Evolutionary conservation across 2,888 invertebrate species (phyloP).

Genomic region (Anoplius nigerrimus): DNA sequence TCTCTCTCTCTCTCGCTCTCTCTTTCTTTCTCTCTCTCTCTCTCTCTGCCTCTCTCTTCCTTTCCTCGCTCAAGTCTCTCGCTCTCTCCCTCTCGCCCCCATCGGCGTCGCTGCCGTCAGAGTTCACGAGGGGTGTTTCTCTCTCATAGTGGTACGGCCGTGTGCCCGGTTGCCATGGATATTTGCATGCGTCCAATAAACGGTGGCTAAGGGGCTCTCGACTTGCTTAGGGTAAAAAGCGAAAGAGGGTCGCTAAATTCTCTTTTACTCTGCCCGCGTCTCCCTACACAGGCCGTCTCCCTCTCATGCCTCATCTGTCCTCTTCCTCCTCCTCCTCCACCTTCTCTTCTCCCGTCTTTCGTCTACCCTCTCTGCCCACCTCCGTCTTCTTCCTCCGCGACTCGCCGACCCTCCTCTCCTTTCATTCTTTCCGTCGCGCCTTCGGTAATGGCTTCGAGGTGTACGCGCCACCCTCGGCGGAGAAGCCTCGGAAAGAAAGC

Average conservation of each 20-base stretch:
- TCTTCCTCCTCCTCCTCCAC: slow-evolving; percentile 29
- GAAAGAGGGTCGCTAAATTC: slow-evolving; percentile 72
- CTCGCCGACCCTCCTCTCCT: neutral
- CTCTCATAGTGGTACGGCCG: slow-evolving; percentile 48
- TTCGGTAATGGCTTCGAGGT: slow-evolving; percentile 64
- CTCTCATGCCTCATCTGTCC: slow-evolving; percentile 9
- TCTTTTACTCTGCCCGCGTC: slow-evolving; percentile 55
- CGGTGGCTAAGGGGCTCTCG: slow-evolving; percentile 73
- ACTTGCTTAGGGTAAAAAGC: slow-evolving; percentile 71
- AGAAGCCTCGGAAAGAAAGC: slow-evolving; percentile 32
- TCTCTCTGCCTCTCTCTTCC: no score
- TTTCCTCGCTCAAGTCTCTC: neutral
- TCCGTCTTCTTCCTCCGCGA: slow-evolving; percentile 2
- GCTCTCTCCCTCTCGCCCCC: neutral
- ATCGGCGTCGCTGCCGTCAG: slow-evolving; percentile 13
- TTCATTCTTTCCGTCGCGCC: slow-evolving; percentile 47
- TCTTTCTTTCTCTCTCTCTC: slow-evolving; percentile 7
- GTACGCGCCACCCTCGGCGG: slow-evolving; percentile 44
- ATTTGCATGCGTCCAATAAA: slow-evolving; percentile 76
- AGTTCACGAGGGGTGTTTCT: slow-evolving; percentile 42
- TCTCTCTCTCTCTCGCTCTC: slow-evolving; percentile 13
- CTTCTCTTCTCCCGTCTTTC: slow-evolving; percentile 36
- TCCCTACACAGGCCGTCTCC: slow-evolving; percentile 27
- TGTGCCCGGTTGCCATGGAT: slow-evolving; percentile 71
- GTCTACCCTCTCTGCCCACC: slow-evolving; percentile 23